These are phyloP conservation scores for Portevinia maculata DNA, from an alignment of 2,888 invertebrate genomes.

Conservation along the genomic window DNA sequence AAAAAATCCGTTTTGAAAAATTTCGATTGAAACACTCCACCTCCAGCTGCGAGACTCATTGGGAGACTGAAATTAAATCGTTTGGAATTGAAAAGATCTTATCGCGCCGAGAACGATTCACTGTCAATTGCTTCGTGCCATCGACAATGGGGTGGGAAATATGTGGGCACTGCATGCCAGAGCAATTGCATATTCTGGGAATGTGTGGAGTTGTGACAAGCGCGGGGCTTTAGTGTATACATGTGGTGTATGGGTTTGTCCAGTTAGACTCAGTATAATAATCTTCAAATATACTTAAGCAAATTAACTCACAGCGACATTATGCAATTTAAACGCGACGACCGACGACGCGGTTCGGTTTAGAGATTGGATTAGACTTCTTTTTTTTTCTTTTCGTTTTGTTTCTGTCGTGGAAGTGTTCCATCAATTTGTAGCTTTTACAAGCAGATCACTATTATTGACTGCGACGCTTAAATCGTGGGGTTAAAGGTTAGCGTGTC, in stretches of 20 bases:
- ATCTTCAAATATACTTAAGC: conserved; percentile 54
- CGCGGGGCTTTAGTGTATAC: conserved; percentile 9
- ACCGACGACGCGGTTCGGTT: conserved; percentile 60
- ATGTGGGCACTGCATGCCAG: conserved; percentile 41
- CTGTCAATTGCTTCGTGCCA: conserved; percentile 50
- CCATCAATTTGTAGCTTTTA: conserved; percentile 19
- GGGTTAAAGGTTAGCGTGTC: conserved; percentile 2
- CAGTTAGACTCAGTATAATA: not conserved
- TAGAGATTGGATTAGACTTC: conserved; percentile 20
- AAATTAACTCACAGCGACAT: conserved; percentile 63
- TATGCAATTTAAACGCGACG: conserved; percentile 67
- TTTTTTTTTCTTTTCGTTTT: not conserved
- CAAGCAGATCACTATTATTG: not conserved
- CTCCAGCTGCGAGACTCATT: conserved; percentile 49
- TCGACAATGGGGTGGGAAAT: conserved; percentile 21
- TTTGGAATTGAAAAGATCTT: conserved; percentile 30
- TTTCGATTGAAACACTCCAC: conserved; percentile 10
- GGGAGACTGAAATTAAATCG: conserved; percentile 52
- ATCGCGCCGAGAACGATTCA: conserved; percentile 45
- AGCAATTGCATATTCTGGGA: conserved; percentile 57
- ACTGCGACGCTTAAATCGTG: not conserved
- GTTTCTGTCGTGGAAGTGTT: conserved; percentile 19
- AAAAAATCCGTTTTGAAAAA: conserved; percentile 8
- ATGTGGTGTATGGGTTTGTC: conserved; percentile 17
- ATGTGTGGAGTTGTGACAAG: conserved; percentile 18